A percentile compares a stretch with the other conserved stretches of the same genome.
Conservation (phyloP, 2,113 vertebrate genomes). For the Mus spicilegus region DNA sequence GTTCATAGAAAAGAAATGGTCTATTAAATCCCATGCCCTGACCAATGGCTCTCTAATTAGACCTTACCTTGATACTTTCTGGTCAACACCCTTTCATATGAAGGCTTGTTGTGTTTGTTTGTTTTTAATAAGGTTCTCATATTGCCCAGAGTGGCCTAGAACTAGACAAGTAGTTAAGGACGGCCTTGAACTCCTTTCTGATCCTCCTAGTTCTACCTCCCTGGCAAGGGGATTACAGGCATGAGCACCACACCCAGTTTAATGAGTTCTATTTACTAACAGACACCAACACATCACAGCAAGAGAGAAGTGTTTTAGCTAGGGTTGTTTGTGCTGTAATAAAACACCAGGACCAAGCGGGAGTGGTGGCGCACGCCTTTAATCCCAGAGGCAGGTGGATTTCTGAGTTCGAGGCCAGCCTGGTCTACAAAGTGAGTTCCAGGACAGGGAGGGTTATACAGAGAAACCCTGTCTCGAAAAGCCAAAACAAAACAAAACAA, state of each 20-base stretch:
- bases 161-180: background rate
- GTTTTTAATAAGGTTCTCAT: background rate
- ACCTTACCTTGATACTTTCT: background rate
- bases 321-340: background rate
- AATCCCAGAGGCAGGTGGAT: too few species aligned
- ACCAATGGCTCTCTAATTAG: background rate
- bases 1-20: conserved; percentile 14
- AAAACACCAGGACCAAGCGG: background rate
- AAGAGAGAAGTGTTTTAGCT: background rate
- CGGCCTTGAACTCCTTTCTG: background rate
- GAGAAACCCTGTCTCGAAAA: too few species aligned
- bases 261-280: background rate
- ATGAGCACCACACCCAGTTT: background rate
- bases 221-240: background rate
- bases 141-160: background rate
- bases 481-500: too few species aligned
- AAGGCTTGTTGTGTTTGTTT: background rate
- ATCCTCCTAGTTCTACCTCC: background rate
- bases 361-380: too few species aligned
- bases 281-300: background rate
- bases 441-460: too few species aligned
- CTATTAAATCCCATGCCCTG: background rate
- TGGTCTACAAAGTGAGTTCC: too few species aligned
- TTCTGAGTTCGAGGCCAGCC: too few species aligned
- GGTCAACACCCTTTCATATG: background rate